phyloP scores from a whole-genome alignment of 1,140 invertebrate species.

The Stenopsyche tienmushanensis region DNA sequence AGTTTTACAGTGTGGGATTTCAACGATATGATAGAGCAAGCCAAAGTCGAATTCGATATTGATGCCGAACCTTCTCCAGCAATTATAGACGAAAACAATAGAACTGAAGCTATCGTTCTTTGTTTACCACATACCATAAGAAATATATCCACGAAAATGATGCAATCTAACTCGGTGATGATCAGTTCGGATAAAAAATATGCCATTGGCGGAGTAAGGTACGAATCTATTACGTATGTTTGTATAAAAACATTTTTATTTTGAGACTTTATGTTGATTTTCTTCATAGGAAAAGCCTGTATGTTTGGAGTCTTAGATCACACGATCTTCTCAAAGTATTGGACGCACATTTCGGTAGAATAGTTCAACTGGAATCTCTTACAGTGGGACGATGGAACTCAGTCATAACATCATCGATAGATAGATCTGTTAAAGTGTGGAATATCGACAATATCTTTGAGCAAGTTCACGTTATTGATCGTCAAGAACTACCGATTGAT shows the following conservation, averaged over 20 bases:
- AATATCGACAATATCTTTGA: constrained; percentile 99
- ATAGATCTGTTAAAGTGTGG: constrained; percentile 98
- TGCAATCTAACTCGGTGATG: constrained; percentile 87
- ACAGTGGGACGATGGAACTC: constrained; percentile 91
- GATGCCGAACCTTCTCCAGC: constrained; percentile 42
- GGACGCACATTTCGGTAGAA: constrained; percentile 95
- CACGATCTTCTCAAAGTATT: constrained; percentile 84
- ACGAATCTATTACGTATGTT: constrained; percentile 6
- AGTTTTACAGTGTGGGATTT: constrained; percentile 79
- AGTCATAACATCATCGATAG: constrained; percentile 95
- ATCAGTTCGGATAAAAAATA: constrained; percentile 88
- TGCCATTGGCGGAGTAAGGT: constrained; percentile 91
- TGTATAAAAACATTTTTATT: too few relatives aligned
- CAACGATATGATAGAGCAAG: constrained; percentile 46
- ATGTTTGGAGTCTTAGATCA: constrained; percentile 86
- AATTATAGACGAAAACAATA: constrained; percentile 45
- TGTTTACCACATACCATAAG: constrained; percentile 84
- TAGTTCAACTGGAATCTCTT: constrained; percentile 85
- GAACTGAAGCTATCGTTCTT: constrained; percentile 64
- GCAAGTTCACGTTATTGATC: constrained; percentile 93
- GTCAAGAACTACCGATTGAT: constrained; percentile 95
- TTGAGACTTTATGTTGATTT: background rate
- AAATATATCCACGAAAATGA: constrained; percentile 89
- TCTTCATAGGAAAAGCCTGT: constrained; percentile 82
- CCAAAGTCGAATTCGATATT: constrained; percentile 41